phyloP scores from a whole-genome alignment of 2,113 vertebrate genomes.

The Tachysurus fulvidraco region DNA sequence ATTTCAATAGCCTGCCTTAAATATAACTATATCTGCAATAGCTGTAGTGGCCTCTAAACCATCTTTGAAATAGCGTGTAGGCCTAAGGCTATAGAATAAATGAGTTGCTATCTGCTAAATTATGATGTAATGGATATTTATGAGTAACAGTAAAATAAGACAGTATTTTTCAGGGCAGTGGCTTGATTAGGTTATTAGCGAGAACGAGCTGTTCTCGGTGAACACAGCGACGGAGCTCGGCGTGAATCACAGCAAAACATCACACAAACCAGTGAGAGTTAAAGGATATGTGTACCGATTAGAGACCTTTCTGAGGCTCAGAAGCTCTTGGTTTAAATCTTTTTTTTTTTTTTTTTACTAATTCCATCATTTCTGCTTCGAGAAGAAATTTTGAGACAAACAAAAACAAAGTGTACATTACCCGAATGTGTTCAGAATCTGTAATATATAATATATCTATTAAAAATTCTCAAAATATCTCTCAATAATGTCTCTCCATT shows the following conservation, averaged over 20 bases:
- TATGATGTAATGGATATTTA: slow-evolving; percentile 43
- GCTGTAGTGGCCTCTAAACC: slow-evolving; percentile 7
- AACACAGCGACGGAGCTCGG: background rate
- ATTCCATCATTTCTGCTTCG: background rate
- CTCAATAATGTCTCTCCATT: too few relatives aligned
- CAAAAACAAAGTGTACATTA: background rate
- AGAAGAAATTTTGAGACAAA: background rate
- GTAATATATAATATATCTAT: too few relatives aligned
- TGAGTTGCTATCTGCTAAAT: slow-evolving; percentile 32
- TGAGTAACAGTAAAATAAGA: slow-evolving; percentile 42
- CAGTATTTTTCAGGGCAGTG: slow-evolving; percentile 17
- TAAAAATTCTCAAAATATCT: too few relatives aligned
- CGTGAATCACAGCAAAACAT: background rate
- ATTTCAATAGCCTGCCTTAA: slow-evolving; percentile 13
- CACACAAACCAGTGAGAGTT: background rate
- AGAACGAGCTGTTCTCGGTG: background rate
- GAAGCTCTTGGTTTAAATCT: background rate
- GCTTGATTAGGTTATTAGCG: slow-evolving; percentile 35
- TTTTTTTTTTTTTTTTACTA: too few relatives aligned
- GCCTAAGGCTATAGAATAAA: slow-evolving; percentile 36
- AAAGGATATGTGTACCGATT: background rate
- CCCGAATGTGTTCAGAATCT: background rate
- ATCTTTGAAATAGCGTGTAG: slow-evolving; percentile 21
- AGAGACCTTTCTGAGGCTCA: background rate
- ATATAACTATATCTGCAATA: slow-evolving; percentile 20